Evolutionary conservation across 2,888 invertebrate species (phyloP).

Genomic region (Ceramica pisi): DNA sequence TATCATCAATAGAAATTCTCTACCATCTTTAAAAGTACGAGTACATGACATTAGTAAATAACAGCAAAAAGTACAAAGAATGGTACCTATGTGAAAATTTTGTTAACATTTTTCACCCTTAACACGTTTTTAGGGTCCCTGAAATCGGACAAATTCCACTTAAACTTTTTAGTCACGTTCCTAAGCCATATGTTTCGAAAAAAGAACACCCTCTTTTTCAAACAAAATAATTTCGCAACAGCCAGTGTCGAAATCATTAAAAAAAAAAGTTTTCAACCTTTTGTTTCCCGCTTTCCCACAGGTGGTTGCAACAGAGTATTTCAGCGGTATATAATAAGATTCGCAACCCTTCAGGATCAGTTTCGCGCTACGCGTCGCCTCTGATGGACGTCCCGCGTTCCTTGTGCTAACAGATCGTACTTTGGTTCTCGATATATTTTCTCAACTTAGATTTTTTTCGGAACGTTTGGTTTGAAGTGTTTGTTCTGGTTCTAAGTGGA

Average conservation of each 20-base stretch:
- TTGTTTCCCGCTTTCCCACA: constrained; percentile 52
- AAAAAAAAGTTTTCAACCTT: constrained; percentile 25
- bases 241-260: constrained; percentile 11
- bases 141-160: constrained; percentile 20
- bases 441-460: constrained; percentile 28
- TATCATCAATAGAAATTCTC: not conserved
- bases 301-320: constrained; percentile 66
- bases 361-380: constrained; percentile 61
- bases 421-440: constrained; percentile 46
- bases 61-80: not conserved
- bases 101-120: constrained; percentile 17
- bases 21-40: not conserved
- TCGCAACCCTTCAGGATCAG: constrained; percentile 64
- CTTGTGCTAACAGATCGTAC: constrained; percentile 42
- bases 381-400: constrained; percentile 56
- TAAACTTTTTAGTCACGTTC: constrained; percentile 47
- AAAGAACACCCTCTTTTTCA: not conserved
- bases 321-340: constrained; percentile 68
- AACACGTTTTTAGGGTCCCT: constrained; percentile 27
- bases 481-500: constrained; percentile 52
- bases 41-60: not conserved
- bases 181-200: constrained; percentile 1
- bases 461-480: constrained; percentile 54
- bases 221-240: constrained; percentile 7
- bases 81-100: not conserved